These are phyloP conservation scores for Xanthia togata DNA, from an alignment of 2,888 invertebrate species.

Conservation along the genomic window DNA sequence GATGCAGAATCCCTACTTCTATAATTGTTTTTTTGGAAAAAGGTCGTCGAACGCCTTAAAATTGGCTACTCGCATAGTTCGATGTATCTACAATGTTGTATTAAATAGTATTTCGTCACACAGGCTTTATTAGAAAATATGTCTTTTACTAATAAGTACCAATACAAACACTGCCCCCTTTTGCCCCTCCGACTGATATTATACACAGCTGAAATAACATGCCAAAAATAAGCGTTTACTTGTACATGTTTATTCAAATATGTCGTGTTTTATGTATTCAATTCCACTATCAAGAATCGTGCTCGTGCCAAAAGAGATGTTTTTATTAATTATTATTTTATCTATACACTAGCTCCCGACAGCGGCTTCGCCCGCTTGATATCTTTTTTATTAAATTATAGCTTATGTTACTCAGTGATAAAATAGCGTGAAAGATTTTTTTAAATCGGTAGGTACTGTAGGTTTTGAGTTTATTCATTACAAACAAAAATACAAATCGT, in stretches of 20 bases:
- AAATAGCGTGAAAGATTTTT: too few relatives aligned
- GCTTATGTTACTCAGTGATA: too few relatives aligned
- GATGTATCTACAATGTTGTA: slow-evolving; percentile 2
- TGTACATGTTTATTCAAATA: slow-evolving; percentile 21
- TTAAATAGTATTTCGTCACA: slow-evolving; percentile 17
- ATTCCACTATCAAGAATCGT: slow-evolving; percentile 4
- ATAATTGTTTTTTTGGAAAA: background rate
- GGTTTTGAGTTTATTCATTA: too few relatives aligned
- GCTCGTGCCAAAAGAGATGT: slow-evolving; percentile 8
- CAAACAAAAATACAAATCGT: too few relatives aligned
- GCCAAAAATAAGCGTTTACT: slow-evolving; percentile 19
- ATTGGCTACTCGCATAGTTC: background rate
- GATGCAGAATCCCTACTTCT: background rate
- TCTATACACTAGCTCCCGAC: background rate
- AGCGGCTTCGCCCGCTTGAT: too few relatives aligned
- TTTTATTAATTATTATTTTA: slow-evolving; percentile 10
- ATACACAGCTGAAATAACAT: slow-evolving; percentile 45
- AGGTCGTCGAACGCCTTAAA: background rate
- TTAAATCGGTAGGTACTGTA: too few relatives aligned
- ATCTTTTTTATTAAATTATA: too few relatives aligned
- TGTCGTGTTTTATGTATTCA: slow-evolving; percentile 19
- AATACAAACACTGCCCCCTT: slow-evolving; percentile 17
- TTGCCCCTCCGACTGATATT: slow-evolving; percentile 6
- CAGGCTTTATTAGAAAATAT: slow-evolving; percentile 9
- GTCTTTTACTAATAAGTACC: background rate